Base-by-base conservation (phyloP, 2,888 invertebrate species). In the Caenorhabditis sp. region DNA sequence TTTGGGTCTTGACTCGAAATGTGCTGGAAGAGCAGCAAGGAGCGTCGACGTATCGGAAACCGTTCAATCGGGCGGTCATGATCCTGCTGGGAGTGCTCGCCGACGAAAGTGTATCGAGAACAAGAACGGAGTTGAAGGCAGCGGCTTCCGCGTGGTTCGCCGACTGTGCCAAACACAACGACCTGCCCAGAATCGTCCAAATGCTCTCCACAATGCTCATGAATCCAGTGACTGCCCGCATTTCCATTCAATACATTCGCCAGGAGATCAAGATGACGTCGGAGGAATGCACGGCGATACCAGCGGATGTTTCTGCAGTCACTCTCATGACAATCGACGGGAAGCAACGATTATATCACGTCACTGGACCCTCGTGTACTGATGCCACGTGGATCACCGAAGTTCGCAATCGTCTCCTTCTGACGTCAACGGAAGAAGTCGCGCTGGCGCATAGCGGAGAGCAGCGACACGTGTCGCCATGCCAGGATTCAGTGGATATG, bases 161-260 rank as follows among this genome's bases (percentile, higher is more conserved):
- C 8, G 91, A 92, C 79, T 90, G 91, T 15, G 90, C 95, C 4
- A 90, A 93, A 55, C 92, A 93, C 32, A 94, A 94, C 13, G 95
- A 95, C 87, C 91, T 94, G 65, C 92, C 93, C 0, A 91, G 94
- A 1, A 91, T 95, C 11, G 91, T 95, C 26, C 94, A 94, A 78
- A 88, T 88, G 87, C 79, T 88, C 6, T 81, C 82, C n/a, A 77
- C 92, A 75, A 93, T 94, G 90, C 90, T 95, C 20, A 90, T 95
- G 24, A 93, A 94, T 79, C 92, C 94, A 0, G 93, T 93, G 77
- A 94, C 95, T 0, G 93, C 94, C 61, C 91, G 94, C n/a, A 92
- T 94, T 79, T 93, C 94, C 32, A 93, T 94, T n/a, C 92, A 93
- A 13, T 87, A 86, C 56, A 78, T 88, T 6, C 43, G 80, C 6